These are phyloP conservation scores for Coecobrya sp. DNA, from an alignment of 2,888 invertebrate genomes.

Conservation along the genomic window DNA sequence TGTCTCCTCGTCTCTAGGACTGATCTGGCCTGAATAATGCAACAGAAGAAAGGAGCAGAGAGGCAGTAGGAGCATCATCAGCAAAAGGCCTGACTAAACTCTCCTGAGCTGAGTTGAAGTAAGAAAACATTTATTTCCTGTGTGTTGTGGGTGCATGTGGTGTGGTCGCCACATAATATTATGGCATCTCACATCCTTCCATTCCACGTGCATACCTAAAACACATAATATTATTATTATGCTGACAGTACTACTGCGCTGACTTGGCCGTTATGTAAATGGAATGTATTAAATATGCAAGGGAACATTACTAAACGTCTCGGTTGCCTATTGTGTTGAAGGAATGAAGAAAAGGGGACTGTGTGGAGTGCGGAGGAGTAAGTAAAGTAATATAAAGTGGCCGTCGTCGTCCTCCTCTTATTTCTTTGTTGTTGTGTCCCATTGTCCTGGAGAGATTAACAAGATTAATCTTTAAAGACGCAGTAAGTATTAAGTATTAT, in stretches of 20 bases:
- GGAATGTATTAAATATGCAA: constrained; percentile 51
- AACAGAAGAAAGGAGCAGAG: constrained; percentile 18
- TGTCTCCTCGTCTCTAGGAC: constrained; percentile 7
- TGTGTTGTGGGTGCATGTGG: constrained; percentile 26
- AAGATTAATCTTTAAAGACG: constrained; percentile 74
- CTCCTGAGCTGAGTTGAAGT: constrained; percentile 4
- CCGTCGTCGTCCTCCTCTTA: constrained; percentile 27
- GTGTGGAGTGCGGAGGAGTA: not conserved
- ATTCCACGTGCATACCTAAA: not conserved
- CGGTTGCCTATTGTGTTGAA: not conserved
- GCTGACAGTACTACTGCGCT: not conserved
- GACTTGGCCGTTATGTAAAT: constrained; percentile 43
- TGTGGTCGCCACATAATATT: constrained; percentile 26
- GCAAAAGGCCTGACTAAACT: not conserved
- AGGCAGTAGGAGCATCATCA: too few species aligned
- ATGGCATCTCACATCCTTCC: not conserved
- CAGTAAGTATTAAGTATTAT: constrained; percentile 30
- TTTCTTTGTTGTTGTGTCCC: constrained; percentile 30
- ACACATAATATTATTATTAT: constrained; percentile 16
- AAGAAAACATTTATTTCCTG: constrained; percentile 27
- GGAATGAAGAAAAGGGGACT: not conserved
- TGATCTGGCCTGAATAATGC: constrained; percentile 45
- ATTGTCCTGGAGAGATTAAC: constrained; percentile 63
- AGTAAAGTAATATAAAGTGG: not conserved
- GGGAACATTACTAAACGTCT: constrained; percentile 35